Evolutionary conservation across 1,140 invertebrate genomes (phyloP), one percentile per base, ranked within the genome.

Genomic region (Drosophila chauvacae): DNA sequence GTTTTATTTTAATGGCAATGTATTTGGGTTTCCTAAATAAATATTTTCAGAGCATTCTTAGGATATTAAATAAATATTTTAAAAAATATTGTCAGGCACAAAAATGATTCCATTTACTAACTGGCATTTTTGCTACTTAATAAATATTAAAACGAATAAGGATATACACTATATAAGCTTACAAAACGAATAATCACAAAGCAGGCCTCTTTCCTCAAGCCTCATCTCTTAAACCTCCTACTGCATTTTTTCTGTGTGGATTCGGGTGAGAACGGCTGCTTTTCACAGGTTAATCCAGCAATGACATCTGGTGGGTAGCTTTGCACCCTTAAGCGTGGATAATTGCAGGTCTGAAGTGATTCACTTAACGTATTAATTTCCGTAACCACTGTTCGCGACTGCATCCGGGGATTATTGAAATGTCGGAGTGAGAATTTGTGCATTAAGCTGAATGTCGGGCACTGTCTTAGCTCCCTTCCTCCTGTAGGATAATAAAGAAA

Each of bases 401-500:
- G 18, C 9, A 23, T 70, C 7, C 26, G 2, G 11, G 42, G 68
- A 47, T 71, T 71, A 71, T 66, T 50, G 39, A 30, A 57, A 39
- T 55, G 68, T 55, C 41, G 30, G 51, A 18, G 44, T 41, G 55
- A n/a, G 73, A 74, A 42, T 62, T 74, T 55, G 50, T 72, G 71
- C 66, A 72, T 74, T 72, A 55, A 71, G 70, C 70, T 70, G 11
- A 53, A 61, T 73, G 55, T 70, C 66, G 18, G 39, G 16, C 30
- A 30, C 53, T 68, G 53, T 42, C 58, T 47, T 64, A 39, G 35
- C 37, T 18, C 13, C 13, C 16, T 2, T 4, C 13, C 14, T 16
- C 23, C 10, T 20, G 47, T 6, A 28, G 13, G 18, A 39, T 42
- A 42, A 37, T 28, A 64, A 44, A 44, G 28, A 51, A 39, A 30